Conservation (phyloP, 2,888 invertebrate species). For the Cryptus viduatorius region DNA sequence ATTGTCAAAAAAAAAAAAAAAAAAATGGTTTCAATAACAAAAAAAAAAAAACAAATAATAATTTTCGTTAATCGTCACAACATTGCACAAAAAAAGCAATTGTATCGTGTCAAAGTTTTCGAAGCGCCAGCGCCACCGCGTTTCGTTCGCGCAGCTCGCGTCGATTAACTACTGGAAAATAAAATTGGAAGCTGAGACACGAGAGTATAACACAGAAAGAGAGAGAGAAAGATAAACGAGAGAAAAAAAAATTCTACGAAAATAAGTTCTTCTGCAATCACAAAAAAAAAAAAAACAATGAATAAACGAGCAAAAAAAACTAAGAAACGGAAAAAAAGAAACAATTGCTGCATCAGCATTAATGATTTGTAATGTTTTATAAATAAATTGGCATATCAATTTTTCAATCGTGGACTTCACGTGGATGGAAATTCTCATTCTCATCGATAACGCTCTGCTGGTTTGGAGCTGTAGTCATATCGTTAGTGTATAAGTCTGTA, state of each 20-base stretch:
- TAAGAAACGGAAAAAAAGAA: slow-evolving; percentile 68
- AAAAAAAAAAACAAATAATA: slow-evolving; percentile 14
- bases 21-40: slow-evolving; percentile 10
- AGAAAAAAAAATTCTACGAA: slow-evolving; percentile 55
- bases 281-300: slow-evolving; percentile 34
- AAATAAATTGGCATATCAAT: slow-evolving; percentile 82
- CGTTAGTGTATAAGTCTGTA: slow-evolving; percentile 84
- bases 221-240: slow-evolving; percentile 49
- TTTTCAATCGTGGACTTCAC: slow-evolving; percentile 74
- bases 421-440: slow-evolving; percentile 78
- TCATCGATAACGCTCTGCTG: slow-evolving; percentile 83
- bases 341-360: slow-evolving; percentile 75
- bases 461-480: slow-evolving; percentile 84
- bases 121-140: slow-evolving; percentile 38
- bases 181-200: slow-evolving; percentile 52
- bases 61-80: slow-evolving; percentile 60
- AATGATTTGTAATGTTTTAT: slow-evolving; percentile 79
- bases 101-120: slow-evolving; percentile 62
- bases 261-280: slow-evolving; percentile 70
- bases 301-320: slow-evolving; percentile 56
- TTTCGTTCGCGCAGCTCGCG: slow-evolving; percentile 58
- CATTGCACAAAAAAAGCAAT: slow-evolving; percentile 65
- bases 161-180: slow-evolving; percentile 55
- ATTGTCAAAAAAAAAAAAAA: slow-evolving; percentile 61
- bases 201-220: slow-evolving; percentile 16